phyloP scores from a whole-genome alignment of 1,140 invertebrate genomes.

The Bombus affinis region DNA sequence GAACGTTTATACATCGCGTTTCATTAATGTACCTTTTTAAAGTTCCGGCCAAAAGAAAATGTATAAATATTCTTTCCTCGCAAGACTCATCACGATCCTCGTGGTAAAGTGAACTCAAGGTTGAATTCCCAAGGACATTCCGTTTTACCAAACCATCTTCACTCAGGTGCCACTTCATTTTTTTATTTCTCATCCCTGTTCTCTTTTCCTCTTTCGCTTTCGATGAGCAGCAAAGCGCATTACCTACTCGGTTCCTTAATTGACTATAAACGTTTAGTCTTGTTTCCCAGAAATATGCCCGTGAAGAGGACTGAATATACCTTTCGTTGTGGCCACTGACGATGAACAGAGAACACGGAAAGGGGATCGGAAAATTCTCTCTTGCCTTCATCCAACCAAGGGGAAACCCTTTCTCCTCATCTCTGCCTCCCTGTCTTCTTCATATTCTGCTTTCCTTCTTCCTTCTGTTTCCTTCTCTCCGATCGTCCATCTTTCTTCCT shows the following conservation, averaged over 20 bases:
- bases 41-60: not conserved
- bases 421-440: conserved; percentile 10
- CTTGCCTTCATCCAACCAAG: not conserved
- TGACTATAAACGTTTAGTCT: conserved; percentile 76
- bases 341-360: conserved; percentile 35
- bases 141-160: conserved; percentile 36
- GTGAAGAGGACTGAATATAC: conserved; percentile 54
- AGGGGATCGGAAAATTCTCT: conserved; percentile 15
- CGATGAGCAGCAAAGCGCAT: conserved; percentile 61
- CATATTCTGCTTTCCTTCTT: not conserved
- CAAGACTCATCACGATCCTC: conserved; percentile 7
- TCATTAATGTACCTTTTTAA: not conserved
- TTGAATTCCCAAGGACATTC: conserved; percentile 39
- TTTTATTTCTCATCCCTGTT: not conserved
- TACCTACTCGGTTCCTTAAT: conserved; percentile 70
- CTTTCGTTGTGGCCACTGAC: conserved; percentile 21
- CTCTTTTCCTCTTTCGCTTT: conserved; percentile 17
- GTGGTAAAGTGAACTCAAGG: conserved; percentile 25
- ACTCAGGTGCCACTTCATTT: conserved; percentile 37
- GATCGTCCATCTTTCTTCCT: not conserved
- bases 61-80: conserved; percentile 19
- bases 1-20: not conserved
- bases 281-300: conserved; percentile 68
- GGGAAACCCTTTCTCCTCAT: conserved; percentile 8
- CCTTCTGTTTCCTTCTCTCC: not conserved